phyloP scores from a whole-genome alignment of 2,113 vertebrate genomes.

The Erpornis zantholeuca region DNA sequence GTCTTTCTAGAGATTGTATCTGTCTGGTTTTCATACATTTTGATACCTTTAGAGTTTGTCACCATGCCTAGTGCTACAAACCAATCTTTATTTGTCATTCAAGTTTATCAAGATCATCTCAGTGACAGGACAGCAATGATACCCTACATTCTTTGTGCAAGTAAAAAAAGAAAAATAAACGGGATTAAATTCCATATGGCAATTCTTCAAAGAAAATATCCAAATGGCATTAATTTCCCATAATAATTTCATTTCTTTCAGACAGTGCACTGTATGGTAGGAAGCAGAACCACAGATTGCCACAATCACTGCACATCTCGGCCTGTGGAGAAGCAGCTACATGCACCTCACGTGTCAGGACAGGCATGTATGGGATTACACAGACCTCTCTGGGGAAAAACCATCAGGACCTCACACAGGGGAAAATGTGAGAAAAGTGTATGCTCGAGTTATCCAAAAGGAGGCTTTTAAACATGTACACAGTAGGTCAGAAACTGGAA shows the following conservation, averaged over 20 bases:
- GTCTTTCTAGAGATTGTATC: not conserved
- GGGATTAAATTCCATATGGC: not conserved
- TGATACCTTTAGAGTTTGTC: not conserved
- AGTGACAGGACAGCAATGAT: not conserved
- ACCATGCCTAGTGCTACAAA: not conserved
- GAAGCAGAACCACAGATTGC: not conserved
- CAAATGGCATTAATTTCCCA: not conserved
- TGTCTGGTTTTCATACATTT: not conserved
- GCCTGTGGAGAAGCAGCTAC: not conserved
- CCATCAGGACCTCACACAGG: not conserved
- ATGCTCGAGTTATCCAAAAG: not conserved
- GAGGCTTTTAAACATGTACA: not conserved
- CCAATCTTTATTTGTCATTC: not conserved
- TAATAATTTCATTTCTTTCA: not conserved
- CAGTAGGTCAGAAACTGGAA: not conserved
- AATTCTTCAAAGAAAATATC: not conserved
- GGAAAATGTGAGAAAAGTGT: not conserved
- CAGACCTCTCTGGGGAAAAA: not conserved
- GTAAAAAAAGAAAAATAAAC: not conserved
- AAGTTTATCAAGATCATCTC: conserved; percentile 25
- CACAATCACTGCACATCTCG: not conserved
- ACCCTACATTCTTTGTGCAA: conserved; percentile 13
- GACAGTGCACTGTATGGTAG: not conserved
- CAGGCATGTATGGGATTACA: not conserved
- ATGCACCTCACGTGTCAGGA: not conserved